phyloP scores from a whole-genome alignment of 1,140 invertebrate species.

The Phthorimaea operculella region DNA sequence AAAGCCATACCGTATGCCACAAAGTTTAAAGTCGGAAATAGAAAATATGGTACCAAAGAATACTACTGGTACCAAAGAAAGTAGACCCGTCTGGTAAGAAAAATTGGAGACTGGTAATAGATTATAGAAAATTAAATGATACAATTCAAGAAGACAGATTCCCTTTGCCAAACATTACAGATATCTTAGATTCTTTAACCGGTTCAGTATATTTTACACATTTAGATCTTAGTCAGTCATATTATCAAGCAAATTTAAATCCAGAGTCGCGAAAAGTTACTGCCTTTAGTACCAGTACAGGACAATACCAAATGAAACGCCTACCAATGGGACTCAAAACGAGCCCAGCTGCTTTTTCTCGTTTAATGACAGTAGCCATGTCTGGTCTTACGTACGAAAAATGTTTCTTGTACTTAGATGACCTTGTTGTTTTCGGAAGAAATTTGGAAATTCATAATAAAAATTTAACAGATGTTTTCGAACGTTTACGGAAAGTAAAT shows the following conservation, averaged over 20 bases:
- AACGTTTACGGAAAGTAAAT: background rate
- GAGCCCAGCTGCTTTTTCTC: conserved; percentile 17
- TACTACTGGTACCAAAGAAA: no score
- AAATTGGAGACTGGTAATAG: conserved; percentile 34
- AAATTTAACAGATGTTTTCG: conserved; percentile 10
- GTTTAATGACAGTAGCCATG: no score
- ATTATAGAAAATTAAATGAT: conserved; percentile 20
- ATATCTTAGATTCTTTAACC: conserved; percentile 55
- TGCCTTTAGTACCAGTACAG: no score
- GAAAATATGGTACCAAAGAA: no score
- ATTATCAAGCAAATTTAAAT: no score
- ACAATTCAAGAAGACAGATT: conserved; percentile 38
- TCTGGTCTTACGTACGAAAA: background rate
- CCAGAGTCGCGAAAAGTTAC: no score
- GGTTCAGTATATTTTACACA: conserved; percentile 55
- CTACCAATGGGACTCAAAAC: conserved; percentile 58
- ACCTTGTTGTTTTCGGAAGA: conserved; percentile 6
- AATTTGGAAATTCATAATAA: conserved; percentile 9
- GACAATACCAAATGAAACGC: conserved; percentile 49
- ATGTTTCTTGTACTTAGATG: conserved; percentile 28
- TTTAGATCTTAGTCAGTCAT: conserved; percentile 44
- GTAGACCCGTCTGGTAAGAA: conserved; percentile 13
- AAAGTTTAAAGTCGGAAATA: no score
- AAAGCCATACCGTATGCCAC: no score
- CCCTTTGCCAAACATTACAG: conserved; percentile 66